Percentiles rank a stretch among this genome's conserved stretches.
Conservation (phyloP, 1,140 invertebrate genomes). For the Lepidurus arcticus region DNA sequence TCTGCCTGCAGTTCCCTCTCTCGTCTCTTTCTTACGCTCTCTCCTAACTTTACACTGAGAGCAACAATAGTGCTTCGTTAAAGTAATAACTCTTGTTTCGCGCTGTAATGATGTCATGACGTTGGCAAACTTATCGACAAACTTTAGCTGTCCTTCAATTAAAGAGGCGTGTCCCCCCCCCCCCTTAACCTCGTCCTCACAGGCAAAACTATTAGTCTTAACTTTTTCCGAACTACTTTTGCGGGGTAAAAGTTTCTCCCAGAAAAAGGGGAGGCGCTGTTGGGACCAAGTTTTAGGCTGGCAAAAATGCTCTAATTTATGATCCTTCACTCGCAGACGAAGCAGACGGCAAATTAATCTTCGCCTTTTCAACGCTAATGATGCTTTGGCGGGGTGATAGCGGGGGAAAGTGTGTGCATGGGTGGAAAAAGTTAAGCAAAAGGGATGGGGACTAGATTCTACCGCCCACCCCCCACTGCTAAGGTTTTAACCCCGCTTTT, state of each 20-base stretch:
- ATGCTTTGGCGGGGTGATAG: slow-evolving; percentile 7
- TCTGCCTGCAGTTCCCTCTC: background rate
- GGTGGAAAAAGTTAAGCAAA: background rate
- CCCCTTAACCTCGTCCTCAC: too few species aligned
- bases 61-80: slow-evolving; percentile 18
- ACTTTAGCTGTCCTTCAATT: background rate
- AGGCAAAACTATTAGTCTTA: too few species aligned
- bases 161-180: background rate
- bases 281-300: background rate
- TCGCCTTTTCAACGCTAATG: slow-evolving; percentile 9
- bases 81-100: slow-evolving; percentile 11
- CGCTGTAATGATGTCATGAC: slow-evolving; percentile 8
- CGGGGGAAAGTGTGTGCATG: background rate
- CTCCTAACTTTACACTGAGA: background rate
- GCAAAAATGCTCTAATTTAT: background rate
- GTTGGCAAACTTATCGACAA: background rate
- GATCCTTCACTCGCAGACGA: slow-evolving; percentile 17
- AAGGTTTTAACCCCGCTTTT: background rate
- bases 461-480: background rate
- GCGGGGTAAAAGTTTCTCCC: background rate
- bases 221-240: too few species aligned
- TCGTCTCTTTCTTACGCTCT: background rate
- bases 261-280: background rate
- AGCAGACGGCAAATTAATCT: slow-evolving; percentile 21
- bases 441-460: background rate